Evolutionary conservation across 92 coral and sea anemone species (phyloP).

Genomic region (Phenganax subtilis): DNA sequence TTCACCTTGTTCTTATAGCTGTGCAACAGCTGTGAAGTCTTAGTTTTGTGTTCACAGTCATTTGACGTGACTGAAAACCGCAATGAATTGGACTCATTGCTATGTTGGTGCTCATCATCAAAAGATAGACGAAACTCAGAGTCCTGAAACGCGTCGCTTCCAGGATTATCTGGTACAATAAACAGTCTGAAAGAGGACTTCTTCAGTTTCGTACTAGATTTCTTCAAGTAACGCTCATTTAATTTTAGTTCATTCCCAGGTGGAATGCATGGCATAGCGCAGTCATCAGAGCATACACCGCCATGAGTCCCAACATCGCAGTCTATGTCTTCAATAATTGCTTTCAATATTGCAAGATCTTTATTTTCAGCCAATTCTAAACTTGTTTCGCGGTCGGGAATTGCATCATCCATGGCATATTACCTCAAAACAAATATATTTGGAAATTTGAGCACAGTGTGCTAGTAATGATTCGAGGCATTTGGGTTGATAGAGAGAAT

Average conservation of each 20-base stretch:
- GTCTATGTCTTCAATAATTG: background rate
- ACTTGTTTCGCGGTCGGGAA: background rate
- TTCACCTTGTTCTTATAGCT: background rate
- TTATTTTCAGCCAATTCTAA: background rate
- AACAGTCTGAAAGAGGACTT: constrained; percentile 31
- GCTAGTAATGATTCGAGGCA: no score
- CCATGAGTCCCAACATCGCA: constrained; percentile 19
- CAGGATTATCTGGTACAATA: constrained; percentile 27
- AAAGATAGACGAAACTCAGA: constrained; percentile 19
- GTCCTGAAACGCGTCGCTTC: background rate
- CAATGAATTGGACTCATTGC: background rate
- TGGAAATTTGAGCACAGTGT: no score
- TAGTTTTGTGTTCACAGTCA: background rate
- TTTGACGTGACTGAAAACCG: constrained; percentile 14
- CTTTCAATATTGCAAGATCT: background rate
- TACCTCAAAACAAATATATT: no score
- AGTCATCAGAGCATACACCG: background rate
- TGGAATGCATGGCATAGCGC: background rate
- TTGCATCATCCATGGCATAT: background rate
- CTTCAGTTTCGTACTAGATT: background rate
- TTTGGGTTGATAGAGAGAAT: no score
- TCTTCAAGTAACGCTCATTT: background rate
- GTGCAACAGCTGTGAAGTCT: background rate
- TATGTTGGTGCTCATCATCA: constrained; percentile 14
- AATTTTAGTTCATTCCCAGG: background rate